Percentiles rank a stretch among this genome's conserved stretches.
Conservation (phyloP, 2,888 invertebrate genomes). For the Trimorus sp. region DNA sequence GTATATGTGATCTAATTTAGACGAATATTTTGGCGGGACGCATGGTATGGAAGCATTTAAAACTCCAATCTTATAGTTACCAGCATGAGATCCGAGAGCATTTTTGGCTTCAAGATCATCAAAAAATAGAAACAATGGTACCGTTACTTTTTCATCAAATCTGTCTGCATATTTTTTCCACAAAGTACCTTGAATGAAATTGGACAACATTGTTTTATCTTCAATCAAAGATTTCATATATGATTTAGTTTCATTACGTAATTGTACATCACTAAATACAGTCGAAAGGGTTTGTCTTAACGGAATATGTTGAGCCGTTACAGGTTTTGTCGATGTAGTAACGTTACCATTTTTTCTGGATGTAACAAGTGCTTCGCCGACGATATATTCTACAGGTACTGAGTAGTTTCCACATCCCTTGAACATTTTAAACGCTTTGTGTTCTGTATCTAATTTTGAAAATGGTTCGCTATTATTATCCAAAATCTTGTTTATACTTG, state of each 20-base stretch:
- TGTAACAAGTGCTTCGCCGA: conserved; percentile 3
- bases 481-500: background rate
- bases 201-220: background rate
- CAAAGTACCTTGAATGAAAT: conserved; percentile 31
- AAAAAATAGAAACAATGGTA: background rate
- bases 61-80: background rate
- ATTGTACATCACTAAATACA: conserved; percentile 16
- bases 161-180: background rate
- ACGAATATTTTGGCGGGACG: background rate
- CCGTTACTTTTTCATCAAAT: background rate
- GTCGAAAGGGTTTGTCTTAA: conserved; percentile 18
- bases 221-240: conserved; percentile 7
- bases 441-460: conserved; percentile 6
- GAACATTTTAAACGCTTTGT: conserved; percentile 6
- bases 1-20: conserved; percentile 12
- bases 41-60: background rate
- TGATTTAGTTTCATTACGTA: conserved; percentile 19
- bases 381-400: conserved; percentile 18
- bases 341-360: conserved; percentile 5
- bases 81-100: background rate
- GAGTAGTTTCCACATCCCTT: background rate
- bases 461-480: conserved; percentile 11
- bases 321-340: background rate
- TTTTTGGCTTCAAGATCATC: conserved; percentile 1
- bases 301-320: conserved; percentile 27